These are phyloP conservation scores for Eupristina koningsbergeri DNA, from an alignment of 1,140 invertebrate species.

Conservation along the genomic window DNA sequence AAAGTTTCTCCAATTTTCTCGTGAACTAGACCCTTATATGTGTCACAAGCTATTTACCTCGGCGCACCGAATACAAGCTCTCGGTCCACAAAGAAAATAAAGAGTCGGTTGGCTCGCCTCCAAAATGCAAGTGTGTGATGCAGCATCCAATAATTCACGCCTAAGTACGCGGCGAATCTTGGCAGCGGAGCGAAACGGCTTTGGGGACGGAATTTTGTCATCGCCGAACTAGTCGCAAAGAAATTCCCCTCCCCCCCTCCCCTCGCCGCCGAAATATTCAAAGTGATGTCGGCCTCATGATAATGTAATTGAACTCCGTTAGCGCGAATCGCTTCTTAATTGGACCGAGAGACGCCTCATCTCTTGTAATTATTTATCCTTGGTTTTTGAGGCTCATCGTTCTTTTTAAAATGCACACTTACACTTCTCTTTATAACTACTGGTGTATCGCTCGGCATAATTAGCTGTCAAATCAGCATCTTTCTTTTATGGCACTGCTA, in stretches of 20 bases:
- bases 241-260: not conserved
- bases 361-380: not conserved
- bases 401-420: not conserved
- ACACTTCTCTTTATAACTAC: too few relatives aligned
- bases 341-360: not conserved
- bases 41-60: not conserved
- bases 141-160: constrained; percentile 20
- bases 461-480: not conserved
- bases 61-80: not conserved
- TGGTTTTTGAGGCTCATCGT: not conserved
- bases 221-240: not conserved
- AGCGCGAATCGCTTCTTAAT: constrained; percentile 3
- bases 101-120: not conserved
- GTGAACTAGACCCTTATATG: not conserved
- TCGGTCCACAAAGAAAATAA: not conserved
- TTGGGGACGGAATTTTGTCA: not conserved
- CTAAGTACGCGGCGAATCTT: constrained; percentile 28
- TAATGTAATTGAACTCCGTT: constrained; percentile 13
- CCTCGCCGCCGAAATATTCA: not conserved
- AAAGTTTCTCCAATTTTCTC: not conserved
- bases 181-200: not conserved
- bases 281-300: not conserved
- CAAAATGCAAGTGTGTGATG: not conserved
- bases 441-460: not conserved
- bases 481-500: not conserved